These are phyloP conservation scores for Ia io DNA, from an alignment of 2,113 vertebrate genomes.

Conservation along the genomic window DNA sequence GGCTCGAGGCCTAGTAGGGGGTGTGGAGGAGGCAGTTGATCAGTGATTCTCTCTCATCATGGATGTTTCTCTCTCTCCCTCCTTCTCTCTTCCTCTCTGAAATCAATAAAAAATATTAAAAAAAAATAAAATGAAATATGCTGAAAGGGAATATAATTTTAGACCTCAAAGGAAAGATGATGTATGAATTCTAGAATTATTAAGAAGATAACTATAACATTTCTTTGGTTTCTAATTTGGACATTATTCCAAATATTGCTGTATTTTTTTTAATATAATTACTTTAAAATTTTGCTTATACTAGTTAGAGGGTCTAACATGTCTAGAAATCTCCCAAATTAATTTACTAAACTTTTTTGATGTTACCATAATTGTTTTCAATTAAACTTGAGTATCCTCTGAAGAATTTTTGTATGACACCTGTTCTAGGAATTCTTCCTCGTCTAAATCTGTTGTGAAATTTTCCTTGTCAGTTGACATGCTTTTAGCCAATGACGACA, in stretches of 20 bases:
- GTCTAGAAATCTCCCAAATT: neutral
- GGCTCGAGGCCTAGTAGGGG: too few relatives aligned
- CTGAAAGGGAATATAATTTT: neutral
- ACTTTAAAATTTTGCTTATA: neutral
- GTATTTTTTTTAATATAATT: neutral
- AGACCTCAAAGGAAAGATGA: neutral
- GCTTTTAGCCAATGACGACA: neutral
- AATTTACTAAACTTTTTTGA: neutral
- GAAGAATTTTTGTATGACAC: constrained; percentile 26
- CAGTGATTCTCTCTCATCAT: too few relatives aligned
- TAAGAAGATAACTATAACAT: neutral
- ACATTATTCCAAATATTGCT: neutral
- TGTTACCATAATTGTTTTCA: constrained; percentile 1
- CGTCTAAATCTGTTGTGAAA: neutral
- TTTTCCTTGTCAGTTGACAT: neutral
- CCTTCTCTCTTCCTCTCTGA: too few relatives aligned
- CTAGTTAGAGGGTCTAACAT: neutral
- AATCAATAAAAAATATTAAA: too few relatives aligned
- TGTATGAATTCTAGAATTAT: constrained; percentile 14
- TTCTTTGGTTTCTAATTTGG: neutral
- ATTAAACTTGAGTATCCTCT: constrained; percentile 30
- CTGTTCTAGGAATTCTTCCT: neutral
- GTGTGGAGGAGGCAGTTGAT: too few relatives aligned
- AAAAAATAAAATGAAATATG: neutral
- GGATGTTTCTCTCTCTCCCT: too few relatives aligned